These are phyloP conservation scores for Tigriopus japonicus DNA, from an alignment of 1,140 invertebrate genomes.

Conservation along the genomic window DNA sequence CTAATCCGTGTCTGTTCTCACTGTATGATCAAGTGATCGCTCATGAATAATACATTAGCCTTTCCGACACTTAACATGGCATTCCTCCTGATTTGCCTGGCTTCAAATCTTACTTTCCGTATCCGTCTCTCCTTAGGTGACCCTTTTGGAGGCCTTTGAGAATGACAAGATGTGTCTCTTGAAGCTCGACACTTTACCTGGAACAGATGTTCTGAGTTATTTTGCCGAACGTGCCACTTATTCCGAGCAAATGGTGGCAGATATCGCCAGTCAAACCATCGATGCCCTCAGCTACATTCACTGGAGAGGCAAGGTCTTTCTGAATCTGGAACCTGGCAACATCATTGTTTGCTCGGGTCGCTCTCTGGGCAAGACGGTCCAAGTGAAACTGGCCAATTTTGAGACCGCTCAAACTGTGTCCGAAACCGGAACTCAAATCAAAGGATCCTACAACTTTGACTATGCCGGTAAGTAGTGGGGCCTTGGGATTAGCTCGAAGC, in stretches of 20 bases:
- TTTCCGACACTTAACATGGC: too few species aligned
- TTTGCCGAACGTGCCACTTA: slow-evolving; percentile 68
- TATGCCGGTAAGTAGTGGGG: slow-evolving; percentile 47
- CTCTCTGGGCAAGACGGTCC: slow-evolving; percentile 52
- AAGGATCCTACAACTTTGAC: slow-evolving; percentile 40
- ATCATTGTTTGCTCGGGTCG: slow-evolving; percentile 78
- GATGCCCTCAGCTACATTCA: slow-evolving; percentile 80
- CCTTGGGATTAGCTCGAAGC: slow-evolving; percentile 1
- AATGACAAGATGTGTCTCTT: slow-evolving; percentile 7
- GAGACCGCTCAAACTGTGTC: slow-evolving; percentile 58
- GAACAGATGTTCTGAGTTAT: slow-evolving; percentile 74
- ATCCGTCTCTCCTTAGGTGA: neutral
- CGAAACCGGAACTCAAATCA: slow-evolving; percentile 51
- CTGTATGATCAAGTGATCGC: too few species aligned
- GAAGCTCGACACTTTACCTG: slow-evolving; percentile 53
- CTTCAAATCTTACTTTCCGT: too few species aligned
- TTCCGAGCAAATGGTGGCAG: slow-evolving; percentile 69
- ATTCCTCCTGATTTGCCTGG: too few species aligned
- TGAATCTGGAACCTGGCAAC: slow-evolving; percentile 89
- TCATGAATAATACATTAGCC: too few species aligned
- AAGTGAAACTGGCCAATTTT: slow-evolving; percentile 78
- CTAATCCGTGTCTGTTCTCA: too few species aligned
- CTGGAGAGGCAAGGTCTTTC: slow-evolving; percentile 71
- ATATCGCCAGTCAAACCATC: slow-evolving; percentile 43
- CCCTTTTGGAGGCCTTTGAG: slow-evolving; percentile 10